Base-by-base conservation (phyloP, 2,113 vertebrate genomes). In the Oxyruncus cristatus region DNA sequence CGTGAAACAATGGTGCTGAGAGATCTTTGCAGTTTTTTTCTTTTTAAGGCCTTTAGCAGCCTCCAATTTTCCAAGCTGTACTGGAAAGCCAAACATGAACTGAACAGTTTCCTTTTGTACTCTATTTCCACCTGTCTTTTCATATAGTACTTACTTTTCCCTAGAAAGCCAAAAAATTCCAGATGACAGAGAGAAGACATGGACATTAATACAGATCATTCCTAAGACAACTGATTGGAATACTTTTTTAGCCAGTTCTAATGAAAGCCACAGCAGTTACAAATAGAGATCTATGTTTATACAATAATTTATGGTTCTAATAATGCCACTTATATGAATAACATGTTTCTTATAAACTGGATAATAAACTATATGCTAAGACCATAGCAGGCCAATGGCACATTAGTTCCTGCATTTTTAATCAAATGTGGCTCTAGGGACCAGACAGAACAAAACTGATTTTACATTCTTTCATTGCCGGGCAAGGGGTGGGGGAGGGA, bases 321-420 rank as follows among this genome's bases (percentile, higher is more conserved):
- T 96, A 95, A 90, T 85, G 55, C 41, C 74, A 88, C 81, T 96
- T 95, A 91, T 89, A 96, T 94, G 95, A 96, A 91, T 92, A 95
- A 37, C 61, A 82, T 92, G 46, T 95, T 97, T 95, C 92, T 93
- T 96, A 95, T 91, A 93, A 95, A 92, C 52, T 67, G 66, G 70
- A 90, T 95, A 95, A 95, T 97, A 96, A 96, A 95, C 53, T 86
- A 65, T 92, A 89, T 30, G 18, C 39, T 94, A 90, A 88, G 85
- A 91, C 75, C 78, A 66, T 52, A 77, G 59, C 46, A 89, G 87
- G 32, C 50, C n/a, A 22, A 73, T 47, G 56, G 62, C 66, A 90
- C 55, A 85, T 65, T 88, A 76, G 73, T 88, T 91, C 63, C 91
- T 95, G 79, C 52, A 94, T 91, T 97, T 97, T 96, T 92, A 91